phyloP scores from a whole-genome alignment of 2,797 vertebrate genomes.

The Diplodus puntazzo region DNA sequence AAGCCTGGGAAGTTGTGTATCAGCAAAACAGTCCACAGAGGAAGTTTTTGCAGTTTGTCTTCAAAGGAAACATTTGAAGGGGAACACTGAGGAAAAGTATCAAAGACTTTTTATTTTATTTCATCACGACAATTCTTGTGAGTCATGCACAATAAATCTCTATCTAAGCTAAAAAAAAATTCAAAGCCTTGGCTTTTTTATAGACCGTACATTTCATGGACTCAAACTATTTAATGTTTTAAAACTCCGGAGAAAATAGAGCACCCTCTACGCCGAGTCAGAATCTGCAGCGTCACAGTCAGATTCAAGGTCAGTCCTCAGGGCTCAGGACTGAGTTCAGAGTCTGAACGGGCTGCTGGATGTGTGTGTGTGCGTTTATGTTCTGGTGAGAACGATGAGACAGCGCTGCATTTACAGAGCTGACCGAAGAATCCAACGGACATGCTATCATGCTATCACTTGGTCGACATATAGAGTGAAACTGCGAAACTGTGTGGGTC shows the following conservation, averaged over 20 bases:
- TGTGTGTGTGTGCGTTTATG: background rate
- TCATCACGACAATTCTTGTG: conserved; percentile 14
- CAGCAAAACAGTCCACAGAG: conserved; percentile 37
- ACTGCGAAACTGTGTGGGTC: too few species aligned
- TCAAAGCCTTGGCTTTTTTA: conserved; percentile 1
- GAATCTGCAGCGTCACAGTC: conserved; percentile 20
- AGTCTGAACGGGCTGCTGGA: background rate
- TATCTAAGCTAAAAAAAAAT: background rate
- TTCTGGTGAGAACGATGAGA: background rate
- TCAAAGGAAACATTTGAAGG: conserved; percentile 20
- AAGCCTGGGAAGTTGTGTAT: conserved; percentile 48
- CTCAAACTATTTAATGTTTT: conserved; percentile 1
- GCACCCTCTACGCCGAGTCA: background rate
- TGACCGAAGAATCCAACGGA: background rate
- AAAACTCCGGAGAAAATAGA: background rate
- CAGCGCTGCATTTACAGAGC: background rate
- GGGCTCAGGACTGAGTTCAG: background rate
- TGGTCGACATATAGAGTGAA: too few species aligned
- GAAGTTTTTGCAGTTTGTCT: conserved; percentile 22
- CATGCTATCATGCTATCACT: too few species aligned
- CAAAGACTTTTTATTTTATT: background rate
- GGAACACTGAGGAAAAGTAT: background rate
- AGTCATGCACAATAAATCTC: conserved; percentile 14
- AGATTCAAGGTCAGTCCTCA: background rate
- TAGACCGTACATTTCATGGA: background rate